Conservation (phyloP, 1,140 invertebrate species). For the Batillaria attramentaria region DNA sequence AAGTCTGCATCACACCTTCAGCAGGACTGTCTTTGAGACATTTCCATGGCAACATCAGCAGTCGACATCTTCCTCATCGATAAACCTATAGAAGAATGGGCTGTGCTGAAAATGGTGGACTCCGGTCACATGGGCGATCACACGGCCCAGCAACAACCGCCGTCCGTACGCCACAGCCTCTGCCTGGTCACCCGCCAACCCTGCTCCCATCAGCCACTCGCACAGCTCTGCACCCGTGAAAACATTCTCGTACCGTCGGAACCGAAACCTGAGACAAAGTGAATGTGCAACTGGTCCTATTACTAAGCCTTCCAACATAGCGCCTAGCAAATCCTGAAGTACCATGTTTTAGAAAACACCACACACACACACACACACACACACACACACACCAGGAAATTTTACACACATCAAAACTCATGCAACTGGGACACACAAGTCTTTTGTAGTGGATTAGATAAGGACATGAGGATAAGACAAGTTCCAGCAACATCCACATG, state of each 20-base stretch:
- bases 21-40: no score
- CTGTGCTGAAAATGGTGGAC: constrained; percentile 83
- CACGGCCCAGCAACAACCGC: constrained; percentile 85
- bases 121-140: constrained; percentile 86
- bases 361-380: constrained; percentile 12
- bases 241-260: constrained; percentile 78
- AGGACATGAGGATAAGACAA: no score
- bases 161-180: constrained; percentile 88
- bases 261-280: constrained; percentile 55
- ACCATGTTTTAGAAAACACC: no score
- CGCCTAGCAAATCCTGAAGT: no score
- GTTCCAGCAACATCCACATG: no score
- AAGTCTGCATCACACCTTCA: no score
- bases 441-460: no score
- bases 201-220: constrained; percentile 87
- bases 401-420: background rate
- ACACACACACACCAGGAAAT: background rate
- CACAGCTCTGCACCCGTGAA: constrained; percentile 89
- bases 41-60: no score
- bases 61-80: constrained; percentile 37
- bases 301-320: no score
- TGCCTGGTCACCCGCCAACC: constrained; percentile 81
- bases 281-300: no score
- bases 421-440: no score
- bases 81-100: constrained; percentile 73